Base-by-base conservation (phyloP, 2,797 vertebrate genomes). In the Xerus rutilus region DNA sequence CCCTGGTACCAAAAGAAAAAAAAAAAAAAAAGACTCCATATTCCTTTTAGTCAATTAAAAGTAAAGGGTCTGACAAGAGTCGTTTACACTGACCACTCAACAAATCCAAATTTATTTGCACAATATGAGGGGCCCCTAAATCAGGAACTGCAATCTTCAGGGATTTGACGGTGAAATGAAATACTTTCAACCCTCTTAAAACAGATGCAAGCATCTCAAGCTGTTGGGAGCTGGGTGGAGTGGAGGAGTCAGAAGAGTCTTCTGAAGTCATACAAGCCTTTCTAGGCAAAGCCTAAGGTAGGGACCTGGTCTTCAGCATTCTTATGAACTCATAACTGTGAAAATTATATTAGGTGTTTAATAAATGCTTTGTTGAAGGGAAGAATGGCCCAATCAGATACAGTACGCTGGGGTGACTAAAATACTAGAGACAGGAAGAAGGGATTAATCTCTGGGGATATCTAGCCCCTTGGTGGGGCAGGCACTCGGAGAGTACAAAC, bases 111-210 rank as follows among this genome's bases (percentile, higher is more conserved):
- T 7, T 13, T 79, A 43, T 18, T 57, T 82, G 35, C 45, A 32
- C 45, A 30, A 62, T 87, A 49, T 65, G 23, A 89, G 72, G 39
- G 54, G 32, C 35, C 54, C n/a, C 5, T 14, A 87, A 81, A 64
- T 21, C 73, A 85, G 13, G 39, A 18, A 52, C 1, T 28, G 67
- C 79, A 35, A 43, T 10, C 78, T 86, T 54, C 76, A 84, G 85
- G 35, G 78, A 65, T 43, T 64, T 12, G 81, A 59, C 57, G 70
- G 12, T 54, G 15, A 93, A 82, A 85, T 32, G 62, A 35, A 86
- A n/a, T 93, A 35, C 73, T 76, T 83, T 76, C 30, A 32, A 6
- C 57, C 49, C 54, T 77, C 78, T 96, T 78, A 78, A 81, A 70
- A 86, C 3, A 83, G 47, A 10, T 92, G 18, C 28, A 88, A 83